Base-by-base conservation (phyloP, 2,888 invertebrate species). In the Myopa testacea region DNA sequence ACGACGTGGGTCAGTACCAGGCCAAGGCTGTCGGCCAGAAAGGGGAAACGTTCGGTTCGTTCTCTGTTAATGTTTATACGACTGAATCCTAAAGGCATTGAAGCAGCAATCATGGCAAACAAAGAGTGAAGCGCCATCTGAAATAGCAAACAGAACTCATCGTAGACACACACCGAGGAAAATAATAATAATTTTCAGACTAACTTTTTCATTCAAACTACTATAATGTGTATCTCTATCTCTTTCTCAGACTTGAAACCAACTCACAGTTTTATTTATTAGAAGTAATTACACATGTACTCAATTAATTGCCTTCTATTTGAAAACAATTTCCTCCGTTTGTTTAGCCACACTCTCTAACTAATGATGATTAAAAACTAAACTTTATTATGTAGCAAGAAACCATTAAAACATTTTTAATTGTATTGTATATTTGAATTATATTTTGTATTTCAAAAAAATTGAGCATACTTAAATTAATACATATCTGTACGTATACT, bases 1-100 rank as follows among this genome's bases (percentile, higher is more conserved):
- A 93, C 75, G 97, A 97, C 90, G 92, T 95, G 81, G 97, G 97
- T 63, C 97, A 97, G 89, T 97, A 97, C 89, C 93, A 94, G 84
- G 95, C 95, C 26, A 94, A 95, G 85, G 95, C 95, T 50, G 94
- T 95, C 81, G 95, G 95, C 87, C 95, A 95, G 89, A 95, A 95
- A 90, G 95, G 95, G 82, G 96, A 96, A 90, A 92, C 94, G 74
- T 92, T 93, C 79, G 93, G 95, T 74, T 94, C 97, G 83, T 97
- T 96, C 92, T 95, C 96, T 81, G 91, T 97, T 67, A 97, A 97
- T 90, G 95, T 97, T 60, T 86, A 85, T 80, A 84, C 83, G 73
- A 79, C 83, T 77, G 89, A 88, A 69, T 80, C 77, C n/a, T 84
- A 82, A 70, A 65, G 7, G 40, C 14, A 58, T n/a, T 8, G 19